A percentile compares a stretch with the other conserved stretches of the same genome.
Conservation (phyloP, 1,140 invertebrate species). For the Leptinotarsa lineolata region DNA sequence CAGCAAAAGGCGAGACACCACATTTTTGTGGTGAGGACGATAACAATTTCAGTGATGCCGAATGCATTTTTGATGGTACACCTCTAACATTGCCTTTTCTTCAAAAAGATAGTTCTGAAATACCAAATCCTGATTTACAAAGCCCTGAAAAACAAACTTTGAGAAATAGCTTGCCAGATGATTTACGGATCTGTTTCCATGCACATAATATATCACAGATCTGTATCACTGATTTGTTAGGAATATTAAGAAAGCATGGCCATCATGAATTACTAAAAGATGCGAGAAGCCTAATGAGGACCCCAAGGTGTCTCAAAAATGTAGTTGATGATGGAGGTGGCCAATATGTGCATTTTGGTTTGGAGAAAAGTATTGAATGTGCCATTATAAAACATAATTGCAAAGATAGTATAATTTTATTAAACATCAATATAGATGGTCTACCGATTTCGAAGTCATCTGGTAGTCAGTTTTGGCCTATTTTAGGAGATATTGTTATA, state of each 20-base stretch:
- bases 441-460: slow-evolving; percentile 11
- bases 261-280: slow-evolving; percentile 2
- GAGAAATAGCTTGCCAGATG: neutral
- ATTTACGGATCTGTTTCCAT: neutral
- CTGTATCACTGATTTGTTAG: slow-evolving; percentile 12
- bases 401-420: neutral
- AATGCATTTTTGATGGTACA: neutral
- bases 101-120: neutral
- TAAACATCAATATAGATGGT: slow-evolving; percentile 8
- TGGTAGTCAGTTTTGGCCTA: slow-evolving; percentile 11
- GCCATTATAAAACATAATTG: slow-evolving; percentile 11
- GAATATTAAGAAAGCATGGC: neutral
- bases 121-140: neutral
- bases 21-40: neutral
- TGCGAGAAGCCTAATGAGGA: slow-evolving; percentile 7
- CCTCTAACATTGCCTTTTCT: neutral
- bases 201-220: slow-evolving; percentile 5
- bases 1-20: neutral
- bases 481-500: slow-evolving; percentile 19
- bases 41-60: slow-evolving; percentile 4
- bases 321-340: slow-evolving; percentile 1
- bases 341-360: slow-evolving; percentile 17
- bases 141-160: no score
- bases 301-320: neutral
- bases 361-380: slow-evolving; percentile 9